These are phyloP conservation scores for Phyto melanocephala DNA, from an alignment of 2,888 invertebrate genomes.

Conservation along the genomic window DNA sequence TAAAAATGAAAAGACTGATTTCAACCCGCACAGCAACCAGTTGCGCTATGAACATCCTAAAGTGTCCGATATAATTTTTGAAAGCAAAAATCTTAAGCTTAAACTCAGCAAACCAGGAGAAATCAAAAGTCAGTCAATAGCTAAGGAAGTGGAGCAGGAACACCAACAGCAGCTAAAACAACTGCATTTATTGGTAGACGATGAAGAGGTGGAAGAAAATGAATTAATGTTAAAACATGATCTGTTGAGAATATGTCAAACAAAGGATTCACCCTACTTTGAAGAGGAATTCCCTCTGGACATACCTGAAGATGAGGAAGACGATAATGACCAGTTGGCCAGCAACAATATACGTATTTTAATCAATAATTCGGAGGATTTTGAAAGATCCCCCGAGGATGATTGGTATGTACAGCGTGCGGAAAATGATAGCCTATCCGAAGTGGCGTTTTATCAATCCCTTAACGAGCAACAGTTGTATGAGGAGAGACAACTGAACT, in stretches of 20 bases:
- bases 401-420: slow-evolving; percentile 65
- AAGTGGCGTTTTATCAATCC: slow-evolving; percentile 75
- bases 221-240: slow-evolving; percentile 60
- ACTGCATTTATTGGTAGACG: slow-evolving; percentile 9
- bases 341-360: slow-evolving; percentile 72
- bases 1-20: slow-evolving; percentile 56
- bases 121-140: not conserved
- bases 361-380: slow-evolving; percentile 70
- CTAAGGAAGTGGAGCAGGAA: not conserved
- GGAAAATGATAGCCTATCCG: slow-evolving; percentile 73
- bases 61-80: slow-evolving; percentile 75
- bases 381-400: slow-evolving; percentile 43
- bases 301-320: slow-evolving; percentile 55
- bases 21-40: slow-evolving; percentile 10
- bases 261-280: slow-evolving; percentile 44
- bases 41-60: slow-evolving; percentile 76
- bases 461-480: slow-evolving; percentile 71
- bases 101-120: not conserved
- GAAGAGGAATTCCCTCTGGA: slow-evolving; percentile 30
- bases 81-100: slow-evolving; percentile 69
- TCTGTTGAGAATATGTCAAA: slow-evolving; percentile 57
- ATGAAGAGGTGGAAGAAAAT: slow-evolving; percentile 51
- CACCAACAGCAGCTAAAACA: not conserved
- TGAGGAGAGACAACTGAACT: slow-evolving; percentile 35
- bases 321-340: slow-evolving; percentile 19